Evolutionary conservation across 2,113 vertebrate species (phyloP).

Genomic region (Mustela lutreola): DNA sequence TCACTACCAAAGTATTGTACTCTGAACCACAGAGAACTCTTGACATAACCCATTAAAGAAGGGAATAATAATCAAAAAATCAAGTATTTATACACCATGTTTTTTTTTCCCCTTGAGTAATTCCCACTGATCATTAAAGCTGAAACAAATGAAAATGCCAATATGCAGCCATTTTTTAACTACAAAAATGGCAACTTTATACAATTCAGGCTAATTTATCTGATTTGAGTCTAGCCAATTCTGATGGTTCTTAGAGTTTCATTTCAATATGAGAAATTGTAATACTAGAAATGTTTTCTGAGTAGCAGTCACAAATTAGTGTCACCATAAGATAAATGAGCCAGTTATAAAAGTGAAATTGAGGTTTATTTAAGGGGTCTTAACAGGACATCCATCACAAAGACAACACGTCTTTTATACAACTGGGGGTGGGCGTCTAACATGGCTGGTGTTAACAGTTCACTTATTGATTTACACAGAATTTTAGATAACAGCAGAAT

Average conservation of each 20-base stretch:
- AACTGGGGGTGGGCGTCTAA: not conserved
- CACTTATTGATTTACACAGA: not conserved
- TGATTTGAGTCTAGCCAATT: conserved; percentile 16
- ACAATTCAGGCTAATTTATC: conserved; percentile 31
- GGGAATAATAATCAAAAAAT: conserved; percentile 75
- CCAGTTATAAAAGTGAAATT: not conserved
- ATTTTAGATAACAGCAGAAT: not conserved
- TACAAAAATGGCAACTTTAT: not conserved
- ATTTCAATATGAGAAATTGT: not conserved
- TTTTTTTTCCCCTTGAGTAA: conserved; percentile 76
- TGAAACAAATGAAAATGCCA: conserved; percentile 27
- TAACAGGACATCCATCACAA: not conserved
- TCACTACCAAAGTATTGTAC: conserved; percentile 70
- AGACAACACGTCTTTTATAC: not conserved
- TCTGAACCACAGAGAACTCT: conserved; percentile 78
- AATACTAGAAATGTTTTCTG: conserved; percentile 49
- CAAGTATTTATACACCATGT: conserved; percentile 75
- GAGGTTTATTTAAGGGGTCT: not conserved
- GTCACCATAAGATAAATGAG: not conserved
- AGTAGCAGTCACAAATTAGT: conserved; percentile 58
- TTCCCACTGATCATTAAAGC: conserved; percentile 62
- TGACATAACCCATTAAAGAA: conserved; percentile 83
- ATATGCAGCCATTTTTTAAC: conserved; percentile 9
- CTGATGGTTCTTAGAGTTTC: conserved; percentile 49
- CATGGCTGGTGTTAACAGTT: not conserved